Percentiles rank a stretch among this genome's conserved stretches.
Conservation (phyloP, 2,797 vertebrate species). For the Orientallactaga sibirica region DNA sequence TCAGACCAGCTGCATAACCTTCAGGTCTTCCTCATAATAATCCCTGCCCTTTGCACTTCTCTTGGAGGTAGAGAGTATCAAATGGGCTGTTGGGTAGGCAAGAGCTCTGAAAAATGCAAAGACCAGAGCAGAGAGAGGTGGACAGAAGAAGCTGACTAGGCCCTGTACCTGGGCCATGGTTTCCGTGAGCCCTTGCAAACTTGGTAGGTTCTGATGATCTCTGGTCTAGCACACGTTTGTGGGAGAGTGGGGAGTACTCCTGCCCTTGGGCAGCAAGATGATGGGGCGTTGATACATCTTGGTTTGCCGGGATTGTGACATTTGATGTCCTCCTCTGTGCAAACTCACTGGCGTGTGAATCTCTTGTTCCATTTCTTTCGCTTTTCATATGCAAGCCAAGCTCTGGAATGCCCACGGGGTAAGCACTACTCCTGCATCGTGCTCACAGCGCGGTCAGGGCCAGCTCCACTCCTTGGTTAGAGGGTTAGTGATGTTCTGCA, state of each 20-base stretch:
- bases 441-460: not conserved
- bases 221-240: slow-evolving; percentile 8
- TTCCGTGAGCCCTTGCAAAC: not conserved
- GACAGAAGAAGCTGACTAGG: rapidly evolving
- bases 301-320: slow-evolving; percentile 49
- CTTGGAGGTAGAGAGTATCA: not conserved
- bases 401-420: slow-evolving; percentile 29
- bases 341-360: slow-evolving; percentile 69
- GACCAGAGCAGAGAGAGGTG: not conserved
- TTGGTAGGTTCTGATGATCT: not conserved
- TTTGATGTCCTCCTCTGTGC: slow-evolving; percentile 46
- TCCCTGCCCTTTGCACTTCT: not conserved
- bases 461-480: slow-evolving; percentile 11
- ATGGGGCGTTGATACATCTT: slow-evolving; percentile 28
- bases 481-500: not conserved
- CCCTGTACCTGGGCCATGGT: not conserved
- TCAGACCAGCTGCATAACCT: not conserved
- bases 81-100: too few relatives aligned
- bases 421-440: not conserved
- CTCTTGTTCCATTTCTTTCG: slow-evolving; percentile 59
- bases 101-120: not conserved
- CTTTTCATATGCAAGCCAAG: slow-evolving; percentile 35
- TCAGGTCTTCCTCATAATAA: not conserved
- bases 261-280: not conserved
- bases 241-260: not conserved